Percentiles rank a stretch among this genome's conserved stretches.
These are phyloP conservation scores for Hydrotaea cyrtoneurina DNA, from an alignment of 2,888 invertebrate genomes.

Conservation along the genomic window DNA sequence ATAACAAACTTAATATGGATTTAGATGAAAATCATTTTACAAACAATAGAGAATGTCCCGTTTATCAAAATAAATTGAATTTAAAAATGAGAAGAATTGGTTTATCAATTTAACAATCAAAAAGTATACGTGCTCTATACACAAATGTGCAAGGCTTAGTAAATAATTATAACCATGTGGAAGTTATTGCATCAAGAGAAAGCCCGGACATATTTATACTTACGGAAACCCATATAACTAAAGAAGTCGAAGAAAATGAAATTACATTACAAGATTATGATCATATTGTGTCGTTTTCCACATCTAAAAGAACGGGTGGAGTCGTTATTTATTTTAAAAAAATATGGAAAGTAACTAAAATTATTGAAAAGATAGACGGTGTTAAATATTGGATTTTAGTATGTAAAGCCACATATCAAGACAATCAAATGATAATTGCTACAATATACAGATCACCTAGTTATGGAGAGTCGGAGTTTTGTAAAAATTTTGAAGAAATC, in stretches of 20 bases:
- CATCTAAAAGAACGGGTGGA: background rate
- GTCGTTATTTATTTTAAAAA: background rate
- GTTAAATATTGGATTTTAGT: conserved; percentile 3
- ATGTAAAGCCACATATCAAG: background rate
- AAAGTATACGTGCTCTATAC: background rate
- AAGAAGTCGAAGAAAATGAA: background rate
- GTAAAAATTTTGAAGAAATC: background rate
- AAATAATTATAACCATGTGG: conserved; percentile 34
- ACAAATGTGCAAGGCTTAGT: conserved; percentile 29
- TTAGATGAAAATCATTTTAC: conserved; percentile 42
- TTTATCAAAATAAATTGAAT: conserved; percentile 33
- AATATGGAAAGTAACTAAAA: background rate
- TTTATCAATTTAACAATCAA: conserved; percentile 2
- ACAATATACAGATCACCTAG: background rate
- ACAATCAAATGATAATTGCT: background rate
- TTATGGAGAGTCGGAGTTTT: background rate
- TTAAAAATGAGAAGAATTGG: conserved; percentile 8
- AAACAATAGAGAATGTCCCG: conserved; percentile 6
- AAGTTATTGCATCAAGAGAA: background rate
- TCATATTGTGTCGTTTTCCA: background rate
- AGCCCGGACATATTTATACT: conserved; percentile 10
- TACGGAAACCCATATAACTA: background rate
- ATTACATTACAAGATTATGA: background rate
- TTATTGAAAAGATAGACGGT: background rate
- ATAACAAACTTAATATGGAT: conserved; percentile 32